Evolutionary conservation across 2,888 invertebrate genomes (phyloP).

Genomic region (Cyrtodaria siliqua): DNA sequence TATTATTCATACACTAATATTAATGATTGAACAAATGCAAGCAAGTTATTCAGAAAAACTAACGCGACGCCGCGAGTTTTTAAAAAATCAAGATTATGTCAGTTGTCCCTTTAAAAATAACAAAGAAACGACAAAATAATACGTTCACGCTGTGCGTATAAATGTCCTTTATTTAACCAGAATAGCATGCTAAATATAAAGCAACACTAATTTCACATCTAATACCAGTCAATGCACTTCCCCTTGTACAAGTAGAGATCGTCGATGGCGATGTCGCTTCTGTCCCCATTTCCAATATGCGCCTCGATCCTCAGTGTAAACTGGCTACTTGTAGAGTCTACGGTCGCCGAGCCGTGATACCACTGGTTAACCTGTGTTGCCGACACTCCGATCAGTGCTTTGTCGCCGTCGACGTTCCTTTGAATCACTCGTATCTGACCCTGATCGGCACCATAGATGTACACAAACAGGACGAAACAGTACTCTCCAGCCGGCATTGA

Average conservation of each 20-base stretch:
- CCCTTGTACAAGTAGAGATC: conserved; percentile 64
- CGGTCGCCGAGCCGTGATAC: conserved; percentile 28
- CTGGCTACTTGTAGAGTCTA: conserved; percentile 6
- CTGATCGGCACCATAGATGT: conserved; percentile 52
- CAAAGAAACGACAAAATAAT: no score
- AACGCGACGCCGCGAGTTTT: no score
- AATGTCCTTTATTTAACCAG: no score
- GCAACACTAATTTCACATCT: conserved; percentile 3
- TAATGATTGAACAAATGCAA: no score
- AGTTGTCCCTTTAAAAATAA: no score
- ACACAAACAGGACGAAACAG: conserved; percentile 59
- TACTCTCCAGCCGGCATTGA: conserved; percentile 52
- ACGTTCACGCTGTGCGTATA: no score
- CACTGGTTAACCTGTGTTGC: conserved; percentile 20
- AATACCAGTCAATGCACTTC: conserved; percentile 59
- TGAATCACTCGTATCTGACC: conserved; percentile 36
- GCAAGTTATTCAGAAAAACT: no score
- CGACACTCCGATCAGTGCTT: conserved; percentile 10
- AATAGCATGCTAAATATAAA: no score
- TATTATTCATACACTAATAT: no score
- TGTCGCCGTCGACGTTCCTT: conserved; percentile 18
- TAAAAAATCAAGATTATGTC: no score
- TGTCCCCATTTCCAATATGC: conserved; percentile 57
- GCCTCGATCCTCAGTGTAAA: conserved; percentile 48
- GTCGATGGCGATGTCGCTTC: conserved; percentile 64